A percentile compares a stretch with the other conserved stretches of the same genome.
Evolutionary conservation across 2,797 vertebrate species (phyloP).

Genomic region (Eurystomus glaucurus): DNA sequence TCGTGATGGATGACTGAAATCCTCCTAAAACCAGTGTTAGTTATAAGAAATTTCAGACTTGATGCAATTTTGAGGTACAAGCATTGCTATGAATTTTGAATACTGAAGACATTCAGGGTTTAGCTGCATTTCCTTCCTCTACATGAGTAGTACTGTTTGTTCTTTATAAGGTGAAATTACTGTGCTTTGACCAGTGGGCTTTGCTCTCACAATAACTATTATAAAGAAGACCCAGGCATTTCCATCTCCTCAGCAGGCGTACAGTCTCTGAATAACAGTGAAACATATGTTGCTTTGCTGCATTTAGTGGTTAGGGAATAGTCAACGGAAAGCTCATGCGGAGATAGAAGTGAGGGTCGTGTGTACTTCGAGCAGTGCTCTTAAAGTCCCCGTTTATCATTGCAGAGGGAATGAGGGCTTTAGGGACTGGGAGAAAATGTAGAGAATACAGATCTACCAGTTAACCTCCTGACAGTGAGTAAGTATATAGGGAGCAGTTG

Average conservation of each 20-base stretch:
- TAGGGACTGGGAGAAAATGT: background rate
- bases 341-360: background rate
- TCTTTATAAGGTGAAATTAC: conserved; percentile 35
- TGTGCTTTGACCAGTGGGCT: conserved; percentile 46
- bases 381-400: background rate
- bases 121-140: background rate
- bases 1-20: background rate
- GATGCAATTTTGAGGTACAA: background rate
- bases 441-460: background rate
- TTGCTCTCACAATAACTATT: conserved; percentile 38
- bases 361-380: background rate
- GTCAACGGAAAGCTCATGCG: conserved; percentile 14
- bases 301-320: background rate
- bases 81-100: conserved; percentile 14
- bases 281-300: background rate
- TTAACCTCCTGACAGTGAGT: background rate
- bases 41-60: background rate
- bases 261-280: background rate
- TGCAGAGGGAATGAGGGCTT: background rate
- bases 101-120: background rate
- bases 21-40: conserved; percentile 2
- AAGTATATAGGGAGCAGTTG: background rate
- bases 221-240: conserved; percentile 29
- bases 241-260: conserved; percentile 12
- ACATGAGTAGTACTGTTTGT: background rate